phyloP scores from a whole-genome alignment of 2,113 vertebrate genomes.

The Myotis davidii region DNA sequence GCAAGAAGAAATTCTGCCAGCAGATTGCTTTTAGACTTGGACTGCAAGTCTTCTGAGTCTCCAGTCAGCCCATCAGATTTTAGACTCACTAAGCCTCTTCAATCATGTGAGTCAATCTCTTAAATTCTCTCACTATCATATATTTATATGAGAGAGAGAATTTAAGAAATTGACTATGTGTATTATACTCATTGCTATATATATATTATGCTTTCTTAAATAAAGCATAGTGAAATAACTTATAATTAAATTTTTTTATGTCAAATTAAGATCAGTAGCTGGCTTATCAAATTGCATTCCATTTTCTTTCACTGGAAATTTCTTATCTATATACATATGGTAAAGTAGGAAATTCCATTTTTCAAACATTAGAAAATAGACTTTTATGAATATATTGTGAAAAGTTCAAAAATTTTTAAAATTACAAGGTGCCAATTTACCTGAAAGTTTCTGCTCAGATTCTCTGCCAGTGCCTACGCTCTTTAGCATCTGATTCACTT shows the following conservation, averaged over 20 bases:
- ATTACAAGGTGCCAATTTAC: neutral
- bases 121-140: neutral
- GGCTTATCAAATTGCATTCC: neutral
- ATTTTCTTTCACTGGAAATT: neutral
- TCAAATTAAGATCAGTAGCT: neutral
- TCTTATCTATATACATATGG: neutral
- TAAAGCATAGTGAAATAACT: neutral
- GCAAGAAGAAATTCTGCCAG: neutral
- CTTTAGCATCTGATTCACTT: neutral
- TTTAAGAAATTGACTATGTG: too few species aligned
- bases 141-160: too few species aligned
- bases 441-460: neutral
- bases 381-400: slow-evolving; percentile 21
- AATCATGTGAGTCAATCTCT: neutral
- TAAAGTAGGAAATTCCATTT: neutral
- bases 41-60: neutral
- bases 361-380: slow-evolving; percentile 26
- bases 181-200: too few species aligned
- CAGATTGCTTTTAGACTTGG: neutral
- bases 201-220: neutral
- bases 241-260: neutral
- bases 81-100: neutral
- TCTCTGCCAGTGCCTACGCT: neutral
- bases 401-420: neutral
- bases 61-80: neutral